Evolutionary conservation across 2,113 vertebrate species (phyloP).

Genomic region (Oreotrochilus melanogaster): DNA sequence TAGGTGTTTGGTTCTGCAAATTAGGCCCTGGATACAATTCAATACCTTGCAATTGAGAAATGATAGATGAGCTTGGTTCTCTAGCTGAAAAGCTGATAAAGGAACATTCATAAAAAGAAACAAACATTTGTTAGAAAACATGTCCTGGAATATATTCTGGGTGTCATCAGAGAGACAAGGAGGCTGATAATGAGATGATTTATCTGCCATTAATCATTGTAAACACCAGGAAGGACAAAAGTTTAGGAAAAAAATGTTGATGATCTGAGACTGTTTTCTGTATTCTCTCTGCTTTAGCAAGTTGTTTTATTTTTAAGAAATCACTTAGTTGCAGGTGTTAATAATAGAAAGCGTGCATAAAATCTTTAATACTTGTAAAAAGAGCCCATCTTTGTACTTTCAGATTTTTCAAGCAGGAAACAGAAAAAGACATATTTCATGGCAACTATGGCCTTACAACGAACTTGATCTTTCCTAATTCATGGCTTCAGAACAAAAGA

Average conservation of each 20-base stretch:
- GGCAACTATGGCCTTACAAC: neutral
- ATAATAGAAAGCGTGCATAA: neutral
- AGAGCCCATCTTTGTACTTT: neutral
- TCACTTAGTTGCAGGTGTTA: neutral
- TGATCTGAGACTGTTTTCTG: neutral
- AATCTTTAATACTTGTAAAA: neutral
- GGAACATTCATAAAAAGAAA: conserved; percentile 18
- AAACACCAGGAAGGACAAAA: neutral
- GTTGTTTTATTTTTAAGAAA: neutral
- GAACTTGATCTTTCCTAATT: neutral
- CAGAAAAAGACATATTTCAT: neutral
- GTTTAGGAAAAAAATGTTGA: neutral
- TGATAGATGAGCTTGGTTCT: conserved; percentile 2
- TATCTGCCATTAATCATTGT: neutral
- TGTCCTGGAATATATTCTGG: neutral
- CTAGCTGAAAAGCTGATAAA: neutral
- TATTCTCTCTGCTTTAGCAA: neutral
- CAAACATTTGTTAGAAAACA: neutral
- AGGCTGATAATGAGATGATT: neutral
- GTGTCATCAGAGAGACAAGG: neutral
- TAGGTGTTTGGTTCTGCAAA: neutral
- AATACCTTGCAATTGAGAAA: neutral
- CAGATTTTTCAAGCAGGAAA: neutral
- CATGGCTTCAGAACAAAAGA: neutral
- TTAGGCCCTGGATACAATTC: neutral